These are phyloP conservation scores for Drosophila quadrilineata DNA, from an alignment of 1,140 invertebrate species.

Conservation along the genomic window DNA sequence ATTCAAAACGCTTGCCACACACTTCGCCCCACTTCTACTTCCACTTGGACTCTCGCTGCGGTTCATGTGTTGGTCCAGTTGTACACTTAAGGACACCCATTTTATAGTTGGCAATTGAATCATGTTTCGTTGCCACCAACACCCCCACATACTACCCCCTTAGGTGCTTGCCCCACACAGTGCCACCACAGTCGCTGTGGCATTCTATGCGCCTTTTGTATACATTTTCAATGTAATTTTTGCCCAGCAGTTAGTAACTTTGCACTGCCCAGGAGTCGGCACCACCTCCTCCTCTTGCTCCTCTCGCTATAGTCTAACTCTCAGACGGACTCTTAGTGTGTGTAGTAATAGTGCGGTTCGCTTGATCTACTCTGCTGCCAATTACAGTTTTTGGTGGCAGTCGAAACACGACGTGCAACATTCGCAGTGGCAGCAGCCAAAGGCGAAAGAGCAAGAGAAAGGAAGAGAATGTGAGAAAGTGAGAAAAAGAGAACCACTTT, in stretches of 20 bases:
- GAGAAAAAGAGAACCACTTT: background rate
- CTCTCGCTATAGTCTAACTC: no score
- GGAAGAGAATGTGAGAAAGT: background rate
- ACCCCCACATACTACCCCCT: background rate
- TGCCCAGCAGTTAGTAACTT: conserved; percentile 22
- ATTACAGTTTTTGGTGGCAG: conserved; percentile 39
- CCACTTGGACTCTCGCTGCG: background rate
- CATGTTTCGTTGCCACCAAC: conserved; percentile 36
- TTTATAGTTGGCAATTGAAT: conserved; percentile 68
- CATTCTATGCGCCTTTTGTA: conserved; percentile 37
- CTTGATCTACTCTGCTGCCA: conserved; percentile 42
- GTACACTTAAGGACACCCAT: conserved; percentile 1
- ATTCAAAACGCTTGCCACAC: conserved; percentile 1
- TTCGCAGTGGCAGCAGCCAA: background rate
- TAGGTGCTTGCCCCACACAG: background rate
- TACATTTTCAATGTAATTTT: conserved; percentile 40
- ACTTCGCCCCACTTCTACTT: conserved; percentile 13
- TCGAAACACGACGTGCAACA: conserved; percentile 21
- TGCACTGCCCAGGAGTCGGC: background rate
- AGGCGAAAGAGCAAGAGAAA: background rate
- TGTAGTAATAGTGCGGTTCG: conserved; percentile 30
- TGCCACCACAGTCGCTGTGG: background rate
- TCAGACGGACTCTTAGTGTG: no score
- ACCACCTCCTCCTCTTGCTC: background rate
- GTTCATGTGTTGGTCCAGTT: no score